These are phyloP conservation scores for Drosophila leontia DNA, from an alignment of 1,140 invertebrate genomes.

Conservation along the genomic window DNA sequence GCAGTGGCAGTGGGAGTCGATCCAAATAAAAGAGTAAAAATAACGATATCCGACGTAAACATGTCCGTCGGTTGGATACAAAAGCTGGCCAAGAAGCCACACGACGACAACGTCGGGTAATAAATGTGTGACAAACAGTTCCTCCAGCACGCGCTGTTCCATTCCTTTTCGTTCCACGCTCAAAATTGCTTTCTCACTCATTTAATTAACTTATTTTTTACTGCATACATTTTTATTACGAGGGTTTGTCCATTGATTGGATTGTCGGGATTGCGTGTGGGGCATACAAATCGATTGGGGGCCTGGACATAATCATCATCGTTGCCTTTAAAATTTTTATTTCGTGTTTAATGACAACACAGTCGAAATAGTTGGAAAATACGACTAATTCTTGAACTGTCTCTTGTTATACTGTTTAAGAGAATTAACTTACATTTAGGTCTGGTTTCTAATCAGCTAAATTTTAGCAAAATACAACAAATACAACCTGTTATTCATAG, in stretches of 20 bases:
- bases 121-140: conserved; percentile 29
- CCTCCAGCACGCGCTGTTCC: conserved; percentile 39
- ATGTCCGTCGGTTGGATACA: conserved; percentile 24
- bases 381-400: neutral
- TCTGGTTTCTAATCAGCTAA: neutral
- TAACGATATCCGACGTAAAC: conserved; percentile 27
- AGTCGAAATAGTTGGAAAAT: neutral
- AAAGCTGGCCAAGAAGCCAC: conserved; percentile 19
- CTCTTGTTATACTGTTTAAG: neutral
- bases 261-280: conserved; percentile 22
- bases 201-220: conserved; percentile 36
- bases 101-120: conserved; percentile 13
- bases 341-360: neutral
- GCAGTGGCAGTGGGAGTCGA: conserved; percentile 15
- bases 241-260: conserved; percentile 24
- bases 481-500: too few relatives aligned
- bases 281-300: conserved; percentile 33
- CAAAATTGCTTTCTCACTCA: conserved; percentile 10
- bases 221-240: conserved; percentile 37
- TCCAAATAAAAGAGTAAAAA: conserved; percentile 13
- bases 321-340: conserved; percentile 4
- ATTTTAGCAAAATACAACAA: too few relatives aligned
- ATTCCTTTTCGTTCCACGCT: conserved; percentile 32
- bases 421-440: neutral
- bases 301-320: conserved; percentile 1